Evolutionary conservation across 2,888 invertebrate species (phyloP), one percentile per base, ranked within the genome.

Genomic region (Ennomos fuscantarius): DNA sequence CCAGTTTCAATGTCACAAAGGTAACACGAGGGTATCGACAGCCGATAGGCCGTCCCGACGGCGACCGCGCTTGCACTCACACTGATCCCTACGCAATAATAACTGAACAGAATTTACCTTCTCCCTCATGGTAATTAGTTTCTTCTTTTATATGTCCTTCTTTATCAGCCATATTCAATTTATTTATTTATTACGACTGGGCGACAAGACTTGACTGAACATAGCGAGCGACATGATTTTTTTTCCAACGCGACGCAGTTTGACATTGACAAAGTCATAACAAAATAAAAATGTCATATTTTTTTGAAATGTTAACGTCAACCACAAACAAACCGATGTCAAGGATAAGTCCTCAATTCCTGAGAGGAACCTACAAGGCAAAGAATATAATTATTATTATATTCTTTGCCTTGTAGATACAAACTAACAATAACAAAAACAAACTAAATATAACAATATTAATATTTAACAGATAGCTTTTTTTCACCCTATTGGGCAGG

Each of bases 1-100:
- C 88, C 86, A 86, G 83, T 84, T 90, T 89, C 91, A 91, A 91
- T 91, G 91, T 91, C 91, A 90, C 87, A 85, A 84, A 82, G 74
- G 85, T 77, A 86, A 86, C 90, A 89, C 89, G 91, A 89, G 89
- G 89, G 84, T 79, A 78, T 68, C 72, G 78, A 76, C 76, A 73
- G 70, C 79, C 73, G 82, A 78, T 76, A 78, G 75, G 77, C 78
- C 81, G 82, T 70, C 77, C 73, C 69, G 68, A 72, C 78, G 69
- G 74, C 78, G 73, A 71, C 76, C 78, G 81, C 84, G 79, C 79
- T 76, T 77, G 73, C 84, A 88, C 86, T 83, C 75, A 77, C 75
- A 67, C 82, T 89, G 78, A 80, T 78, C 76, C 78, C 76, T 85
- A 84, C 82, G 76, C 83, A 82, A 84, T 84, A 90, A 87, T 84